These are phyloP conservation scores for Myotis vivesi DNA, from an alignment of 2,797 vertebrate genomes.

Conservation along the genomic window DNA sequence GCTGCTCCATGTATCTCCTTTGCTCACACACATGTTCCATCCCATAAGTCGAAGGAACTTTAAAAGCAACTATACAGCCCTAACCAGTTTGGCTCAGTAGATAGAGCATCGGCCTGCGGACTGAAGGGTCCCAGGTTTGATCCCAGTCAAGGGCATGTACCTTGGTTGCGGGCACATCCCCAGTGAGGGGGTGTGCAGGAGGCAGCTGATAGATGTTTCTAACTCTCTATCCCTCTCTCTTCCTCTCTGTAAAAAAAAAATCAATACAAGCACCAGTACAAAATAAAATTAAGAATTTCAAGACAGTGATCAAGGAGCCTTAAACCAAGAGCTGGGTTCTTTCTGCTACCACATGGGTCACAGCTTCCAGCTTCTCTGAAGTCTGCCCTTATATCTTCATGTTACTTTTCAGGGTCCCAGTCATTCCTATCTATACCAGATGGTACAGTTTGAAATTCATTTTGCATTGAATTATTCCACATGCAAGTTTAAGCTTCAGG, in stretches of 20 bases:
- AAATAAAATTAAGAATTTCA: neutral
- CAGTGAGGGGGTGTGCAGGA: too few relatives aligned
- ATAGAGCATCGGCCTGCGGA: too few relatives aligned
- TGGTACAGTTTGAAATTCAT: neutral
- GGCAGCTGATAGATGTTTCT: too few relatives aligned
- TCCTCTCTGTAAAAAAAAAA: too few relatives aligned
- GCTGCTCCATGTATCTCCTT: too few relatives aligned
- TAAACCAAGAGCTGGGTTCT: neutral
- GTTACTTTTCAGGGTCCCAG: neutral
- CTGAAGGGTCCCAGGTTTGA: too few relatives aligned
- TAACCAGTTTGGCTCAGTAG: too few relatives aligned
- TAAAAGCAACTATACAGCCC: neutral
- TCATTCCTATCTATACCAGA: neutral
- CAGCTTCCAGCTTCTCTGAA: neutral
- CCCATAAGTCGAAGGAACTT: too few relatives aligned
- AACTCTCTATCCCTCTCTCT: too few relatives aligned
- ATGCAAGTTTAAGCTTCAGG: neutral
- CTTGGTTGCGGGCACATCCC: too few relatives aligned
- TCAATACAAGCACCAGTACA: neutral
- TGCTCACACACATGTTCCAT: too few relatives aligned
- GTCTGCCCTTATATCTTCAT: neutral
- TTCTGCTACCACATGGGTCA: neutral
- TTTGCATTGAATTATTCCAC: neutral
- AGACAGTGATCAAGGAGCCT: neutral
- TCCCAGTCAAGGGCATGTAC: too few relatives aligned